phyloP scores from a whole-genome alignment of 1,140 invertebrate genomes.

The Proales similis region DNA sequence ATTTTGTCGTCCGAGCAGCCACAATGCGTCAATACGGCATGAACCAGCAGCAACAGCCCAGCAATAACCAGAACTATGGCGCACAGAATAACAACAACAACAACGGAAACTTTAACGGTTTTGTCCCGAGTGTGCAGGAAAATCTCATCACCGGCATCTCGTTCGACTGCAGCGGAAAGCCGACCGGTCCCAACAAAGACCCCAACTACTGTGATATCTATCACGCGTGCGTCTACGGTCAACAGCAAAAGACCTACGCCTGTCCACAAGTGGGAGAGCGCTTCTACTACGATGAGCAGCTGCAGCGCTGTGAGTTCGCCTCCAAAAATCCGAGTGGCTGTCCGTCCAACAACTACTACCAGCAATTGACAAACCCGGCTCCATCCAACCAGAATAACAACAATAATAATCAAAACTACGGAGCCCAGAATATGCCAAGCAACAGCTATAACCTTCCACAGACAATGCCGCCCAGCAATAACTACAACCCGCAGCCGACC shows the following conservation, averaged over 20 bases:
- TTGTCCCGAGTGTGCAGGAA: slow-evolving; percentile 11
- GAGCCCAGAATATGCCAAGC: slow-evolving; percentile 5
- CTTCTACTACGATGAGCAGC: slow-evolving; percentile 37
- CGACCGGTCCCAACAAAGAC: slow-evolving; percentile 30
- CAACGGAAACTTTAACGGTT: too few species aligned
- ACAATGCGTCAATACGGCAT: too few species aligned
- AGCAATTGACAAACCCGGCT: not conserved
- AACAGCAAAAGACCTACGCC: slow-evolving; percentile 29
- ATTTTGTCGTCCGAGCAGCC: too few species aligned
- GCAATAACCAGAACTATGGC: too few species aligned
- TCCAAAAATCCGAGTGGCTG: slow-evolving; percentile 11
- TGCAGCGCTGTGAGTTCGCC: slow-evolving; percentile 36
- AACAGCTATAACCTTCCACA: not conserved
- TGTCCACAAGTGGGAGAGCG: slow-evolving; percentile 35
- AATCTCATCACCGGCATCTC: slow-evolving; percentile 10
- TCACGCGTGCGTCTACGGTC: slow-evolving; percentile 35
- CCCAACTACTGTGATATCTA: slow-evolving; percentile 35
- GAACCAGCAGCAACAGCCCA: too few species aligned
- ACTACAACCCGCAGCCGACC: slow-evolving; percentile 14
- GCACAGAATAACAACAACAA: too few species aligned
- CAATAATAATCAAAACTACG: too few species aligned
- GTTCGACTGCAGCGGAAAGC: slow-evolving; percentile 25
- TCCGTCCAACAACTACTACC: slow-evolving; percentile 23
- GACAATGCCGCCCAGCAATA: not conserved
- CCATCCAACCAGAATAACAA: slow-evolving; percentile 4